These are phyloP conservation scores for Nothobranchius kuhntae DNA, from an alignment of 2,113 vertebrate species.

Conservation along the genomic window DNA sequence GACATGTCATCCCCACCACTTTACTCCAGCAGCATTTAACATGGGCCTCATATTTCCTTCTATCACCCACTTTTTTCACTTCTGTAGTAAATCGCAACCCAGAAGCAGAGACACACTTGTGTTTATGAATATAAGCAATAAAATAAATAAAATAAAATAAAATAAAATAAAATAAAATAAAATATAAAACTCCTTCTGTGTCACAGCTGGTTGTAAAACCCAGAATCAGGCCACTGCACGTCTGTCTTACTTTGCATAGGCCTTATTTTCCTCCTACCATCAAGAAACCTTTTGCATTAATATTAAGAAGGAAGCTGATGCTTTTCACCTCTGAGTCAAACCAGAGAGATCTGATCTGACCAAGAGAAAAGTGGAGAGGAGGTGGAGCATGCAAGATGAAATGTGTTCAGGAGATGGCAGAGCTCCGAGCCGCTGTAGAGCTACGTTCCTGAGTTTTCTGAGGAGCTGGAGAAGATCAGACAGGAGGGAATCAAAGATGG, in stretches of 20 bases:
- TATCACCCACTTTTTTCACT: neutral
- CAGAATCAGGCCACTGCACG: neutral
- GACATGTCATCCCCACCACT: constrained; percentile 68
- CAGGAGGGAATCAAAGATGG: constrained; percentile 65
- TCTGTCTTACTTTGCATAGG: constrained; percentile 18
- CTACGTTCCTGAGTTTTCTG: constrained; percentile 63
- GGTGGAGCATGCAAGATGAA: constrained; percentile 52
- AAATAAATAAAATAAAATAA: no score
- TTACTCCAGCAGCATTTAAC: constrained; percentile 12
- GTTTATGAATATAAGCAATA: no score
- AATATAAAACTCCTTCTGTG: neutral
- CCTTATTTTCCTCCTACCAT: constrained; percentile 24
- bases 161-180: no score
- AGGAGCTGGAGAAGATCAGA: constrained; percentile 47
- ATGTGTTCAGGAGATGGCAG: constrained; percentile 72
- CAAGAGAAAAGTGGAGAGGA: constrained; percentile 10
- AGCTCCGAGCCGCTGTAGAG: constrained; percentile 57
- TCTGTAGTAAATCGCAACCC: neutral
- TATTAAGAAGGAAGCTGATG: constrained; percentile 40
- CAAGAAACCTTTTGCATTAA: constrained; percentile 7
- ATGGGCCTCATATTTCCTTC: constrained; percentile 7
- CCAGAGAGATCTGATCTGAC: constrained; percentile 33
- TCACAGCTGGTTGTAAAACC: neutral
- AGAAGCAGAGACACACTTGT: no score
- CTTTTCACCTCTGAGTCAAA: constrained; percentile 45